Conservation (phyloP, 2,797 vertebrate genomes). For the Amazonetta brasiliensis region DNA sequence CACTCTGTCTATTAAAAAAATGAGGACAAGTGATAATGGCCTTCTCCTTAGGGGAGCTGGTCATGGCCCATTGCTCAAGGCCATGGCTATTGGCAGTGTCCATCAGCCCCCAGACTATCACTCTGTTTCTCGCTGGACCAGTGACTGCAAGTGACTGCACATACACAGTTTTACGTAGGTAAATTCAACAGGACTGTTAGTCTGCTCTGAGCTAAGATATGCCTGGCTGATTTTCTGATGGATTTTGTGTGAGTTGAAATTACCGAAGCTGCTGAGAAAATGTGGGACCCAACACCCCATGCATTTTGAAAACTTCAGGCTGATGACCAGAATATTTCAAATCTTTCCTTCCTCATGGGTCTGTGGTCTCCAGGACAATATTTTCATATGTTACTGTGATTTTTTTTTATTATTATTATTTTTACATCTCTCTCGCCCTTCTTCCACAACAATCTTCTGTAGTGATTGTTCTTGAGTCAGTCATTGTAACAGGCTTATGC, state of each 20-base stretch:
- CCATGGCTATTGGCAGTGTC: neutral
- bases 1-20: neutral
- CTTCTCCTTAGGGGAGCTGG: neutral
- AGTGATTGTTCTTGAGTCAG: conserved; percentile 36
- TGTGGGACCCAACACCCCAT: rapidly evolving
- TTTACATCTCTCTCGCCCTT: neutral
- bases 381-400: neutral
- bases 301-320: neutral
- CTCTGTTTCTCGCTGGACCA: neutral
- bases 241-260: neutral
- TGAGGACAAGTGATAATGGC: neutral
- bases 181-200: neutral
- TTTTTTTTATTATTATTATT: neutral
- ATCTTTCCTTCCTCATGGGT: neutral
- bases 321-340: neutral
- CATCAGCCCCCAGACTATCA: neutral
- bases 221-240: neutral
- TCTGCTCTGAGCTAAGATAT: neutral
- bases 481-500: conserved; percentile 24
- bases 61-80: neutral
- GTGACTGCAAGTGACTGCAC: neutral
- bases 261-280: neutral
- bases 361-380: neutral
- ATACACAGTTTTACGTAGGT: neutral
- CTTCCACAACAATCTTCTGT: neutral